phyloP scores from a whole-genome alignment of 2,888 invertebrate species.

The Catocala fraxini region DNA sequence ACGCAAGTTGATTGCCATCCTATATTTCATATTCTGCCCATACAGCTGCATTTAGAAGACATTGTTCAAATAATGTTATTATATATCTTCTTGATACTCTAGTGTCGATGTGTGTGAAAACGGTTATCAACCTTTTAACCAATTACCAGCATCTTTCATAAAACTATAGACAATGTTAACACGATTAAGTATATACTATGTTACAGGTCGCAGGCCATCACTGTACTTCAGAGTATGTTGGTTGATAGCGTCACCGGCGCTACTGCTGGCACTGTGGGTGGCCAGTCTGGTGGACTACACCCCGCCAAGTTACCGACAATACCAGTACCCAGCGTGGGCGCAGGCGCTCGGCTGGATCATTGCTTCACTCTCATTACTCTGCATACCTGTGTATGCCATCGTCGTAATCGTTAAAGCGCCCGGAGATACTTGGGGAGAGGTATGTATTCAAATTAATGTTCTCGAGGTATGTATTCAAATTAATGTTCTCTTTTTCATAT shows the following conservation, averaged over 20 bases:
- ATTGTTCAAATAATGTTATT: too few relatives aligned
- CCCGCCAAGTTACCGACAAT: constrained; percentile 94
- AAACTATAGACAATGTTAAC: too few relatives aligned
- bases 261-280: constrained; percentile 95
- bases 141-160: neutral
- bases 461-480: constrained; percentile 87
- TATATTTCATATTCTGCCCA: too few relatives aligned
- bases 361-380: constrained; percentile 93
- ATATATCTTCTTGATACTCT: too few relatives aligned
- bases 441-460: constrained; percentile 64
- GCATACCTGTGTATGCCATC: constrained; percentile 94
- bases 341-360: constrained; percentile 95
- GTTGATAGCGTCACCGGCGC: constrained; percentile 93
- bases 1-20: too few relatives aligned
- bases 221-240: constrained; percentile 95
- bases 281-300: constrained; percentile 96
- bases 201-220: constrained; percentile 89
- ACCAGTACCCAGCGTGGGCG: constrained; percentile 94
- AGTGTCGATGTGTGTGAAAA: too few relatives aligned
- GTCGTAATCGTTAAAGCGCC: constrained; percentile 91
- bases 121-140: too few relatives aligned
- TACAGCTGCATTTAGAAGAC: too few relatives aligned
- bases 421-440: constrained; percentile 91
- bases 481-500: too few relatives aligned
- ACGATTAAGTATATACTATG: too few relatives aligned